Evolutionary conservation across 1,140 invertebrate species (phyloP).

Genomic region (Calephelis nemesis): DNA sequence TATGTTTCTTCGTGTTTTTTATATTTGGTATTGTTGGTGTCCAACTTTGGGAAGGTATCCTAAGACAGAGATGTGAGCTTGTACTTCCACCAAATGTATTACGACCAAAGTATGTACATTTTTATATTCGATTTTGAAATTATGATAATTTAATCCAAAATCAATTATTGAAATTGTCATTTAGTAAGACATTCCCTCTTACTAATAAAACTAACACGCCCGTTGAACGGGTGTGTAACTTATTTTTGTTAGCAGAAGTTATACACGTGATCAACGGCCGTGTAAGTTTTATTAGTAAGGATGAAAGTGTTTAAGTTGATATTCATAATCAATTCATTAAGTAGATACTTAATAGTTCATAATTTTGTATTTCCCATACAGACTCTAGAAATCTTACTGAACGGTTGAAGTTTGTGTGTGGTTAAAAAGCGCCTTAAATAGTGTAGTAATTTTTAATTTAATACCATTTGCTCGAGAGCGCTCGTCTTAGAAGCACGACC

Average conservation of each 20-base stretch:
- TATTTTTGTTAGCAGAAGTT: no score
- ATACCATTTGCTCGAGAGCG: conserved; percentile 63
- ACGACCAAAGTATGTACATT: conserved; percentile 85
- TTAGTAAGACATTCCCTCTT: not conserved
- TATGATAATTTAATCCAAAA: conserved; percentile 12
- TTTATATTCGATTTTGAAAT: conserved; percentile 1
- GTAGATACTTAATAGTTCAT: conserved; percentile 14
- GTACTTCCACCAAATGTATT: conserved; percentile 83
- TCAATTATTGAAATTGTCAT: not conserved
- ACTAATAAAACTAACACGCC: no score
- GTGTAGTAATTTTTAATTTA: conserved; percentile 54
- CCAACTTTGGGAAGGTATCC: conserved; percentile 98
- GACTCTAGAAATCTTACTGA: conserved; percentile 16
- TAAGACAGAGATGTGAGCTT: conserved; percentile 95
- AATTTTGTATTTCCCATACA: conserved; percentile 16
- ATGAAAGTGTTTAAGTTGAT: not conserved
- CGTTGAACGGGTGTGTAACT: no score
- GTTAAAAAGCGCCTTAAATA: conserved; percentile 9
- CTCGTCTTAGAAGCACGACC: conserved; percentile 69
- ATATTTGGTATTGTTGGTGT: conserved; percentile 99
- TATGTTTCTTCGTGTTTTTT: conserved; percentile 99
- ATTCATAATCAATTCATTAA: conserved; percentile 3
- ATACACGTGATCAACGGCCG: no score
- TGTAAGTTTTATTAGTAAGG: no score
- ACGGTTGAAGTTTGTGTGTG: conserved; percentile 13